phyloP scores from a whole-genome alignment of 2,113 vertebrate genomes.

The Isurus oxyrinchus region DNA sequence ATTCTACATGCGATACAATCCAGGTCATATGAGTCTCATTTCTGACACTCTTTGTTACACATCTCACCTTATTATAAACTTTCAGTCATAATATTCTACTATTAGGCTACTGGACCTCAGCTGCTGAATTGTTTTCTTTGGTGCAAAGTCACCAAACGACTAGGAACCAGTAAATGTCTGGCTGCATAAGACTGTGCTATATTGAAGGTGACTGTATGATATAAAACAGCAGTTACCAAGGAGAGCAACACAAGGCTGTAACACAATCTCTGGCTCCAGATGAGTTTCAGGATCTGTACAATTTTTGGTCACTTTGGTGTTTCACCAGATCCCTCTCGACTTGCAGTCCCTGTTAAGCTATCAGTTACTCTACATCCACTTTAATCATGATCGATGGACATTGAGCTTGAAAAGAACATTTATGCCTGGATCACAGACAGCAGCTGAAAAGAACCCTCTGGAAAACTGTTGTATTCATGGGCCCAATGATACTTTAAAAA shows the following conservation, averaged over 20 bases:
- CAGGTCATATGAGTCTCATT: neutral
- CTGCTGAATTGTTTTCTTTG: constrained; percentile 13
- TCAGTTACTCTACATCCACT: constrained; percentile 28
- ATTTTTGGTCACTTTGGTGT: constrained; percentile 26
- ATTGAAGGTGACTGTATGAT: constrained; percentile 25
- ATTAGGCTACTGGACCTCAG: constrained; percentile 8
- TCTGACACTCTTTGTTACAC: neutral
- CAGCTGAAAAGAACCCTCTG: neutral
- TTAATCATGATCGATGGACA: constrained; percentile 32
- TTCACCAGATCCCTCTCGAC: constrained; percentile 32
- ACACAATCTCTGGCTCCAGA: constrained; percentile 29
- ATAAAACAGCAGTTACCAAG: constrained; percentile 31
- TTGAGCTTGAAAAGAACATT: constrained; percentile 28
- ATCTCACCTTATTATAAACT: constrained; percentile 15
- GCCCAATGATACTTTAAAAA: neutral
- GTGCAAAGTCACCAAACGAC: constrained; percentile 23
- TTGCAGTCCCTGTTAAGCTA: constrained; percentile 29
- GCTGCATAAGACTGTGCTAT: neutral
- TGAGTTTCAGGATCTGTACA: constrained; percentile 34
- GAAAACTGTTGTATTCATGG: neutral
- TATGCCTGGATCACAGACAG: constrained; percentile 1
- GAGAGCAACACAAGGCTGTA: constrained; percentile 12
- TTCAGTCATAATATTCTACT: neutral
- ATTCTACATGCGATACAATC: neutral
- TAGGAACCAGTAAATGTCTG: neutral